Evolutionary conservation across 2,888 invertebrate species (phyloP).

Genomic region (Tipula unca): DNA sequence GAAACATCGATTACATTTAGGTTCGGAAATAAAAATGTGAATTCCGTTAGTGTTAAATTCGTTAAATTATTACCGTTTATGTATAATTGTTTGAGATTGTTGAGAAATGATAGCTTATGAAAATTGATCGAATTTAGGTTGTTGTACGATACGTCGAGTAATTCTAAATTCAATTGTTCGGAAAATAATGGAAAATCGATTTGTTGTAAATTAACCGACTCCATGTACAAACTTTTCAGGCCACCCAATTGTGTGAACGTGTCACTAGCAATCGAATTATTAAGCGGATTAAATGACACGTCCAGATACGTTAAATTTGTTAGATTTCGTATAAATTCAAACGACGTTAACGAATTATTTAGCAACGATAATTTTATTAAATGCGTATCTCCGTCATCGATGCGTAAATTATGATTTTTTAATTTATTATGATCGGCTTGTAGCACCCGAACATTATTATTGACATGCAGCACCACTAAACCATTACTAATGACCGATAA

Average conservation of each 20-base stretch:
- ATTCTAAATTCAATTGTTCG: background rate
- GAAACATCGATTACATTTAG: background rate
- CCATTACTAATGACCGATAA: background rate
- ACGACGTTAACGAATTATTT: background rate
- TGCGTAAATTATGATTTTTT: background rate
- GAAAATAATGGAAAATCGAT: background rate
- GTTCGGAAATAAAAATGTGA: background rate
- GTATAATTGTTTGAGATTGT: background rate
- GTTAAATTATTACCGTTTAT: slow-evolving; percentile 9
- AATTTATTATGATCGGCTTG: background rate
- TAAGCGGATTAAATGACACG: background rate
- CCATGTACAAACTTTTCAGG: background rate
- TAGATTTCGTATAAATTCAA: background rate
- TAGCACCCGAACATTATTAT: background rate
- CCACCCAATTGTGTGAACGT: background rate
- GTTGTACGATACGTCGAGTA: background rate
- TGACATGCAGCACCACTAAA: background rate
- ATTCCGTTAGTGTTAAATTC: background rate
- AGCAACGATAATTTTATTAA: background rate
- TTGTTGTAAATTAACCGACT: background rate
- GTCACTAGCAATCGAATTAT: background rate
- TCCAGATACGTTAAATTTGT: background rate
- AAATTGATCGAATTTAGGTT: background rate
- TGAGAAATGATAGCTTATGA: background rate
- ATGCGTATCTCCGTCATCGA: background rate